Conservation (phyloP, 2,113 vertebrate genomes). For the Scytalopus superciliaris region DNA sequence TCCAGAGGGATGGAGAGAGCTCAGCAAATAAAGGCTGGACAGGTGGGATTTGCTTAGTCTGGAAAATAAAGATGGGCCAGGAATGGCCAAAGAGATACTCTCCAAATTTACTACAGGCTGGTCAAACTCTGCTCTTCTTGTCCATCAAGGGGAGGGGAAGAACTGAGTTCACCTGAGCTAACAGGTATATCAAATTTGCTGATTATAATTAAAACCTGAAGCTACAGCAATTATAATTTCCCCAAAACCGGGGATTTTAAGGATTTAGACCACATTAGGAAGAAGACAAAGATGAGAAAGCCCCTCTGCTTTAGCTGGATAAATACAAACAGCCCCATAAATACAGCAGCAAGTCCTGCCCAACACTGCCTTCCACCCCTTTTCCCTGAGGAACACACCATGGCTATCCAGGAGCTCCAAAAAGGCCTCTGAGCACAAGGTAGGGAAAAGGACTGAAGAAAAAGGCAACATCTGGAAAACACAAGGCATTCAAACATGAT, state of each 20-base stretch:
- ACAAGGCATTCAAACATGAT: not conserved
- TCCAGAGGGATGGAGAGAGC: not conserved
- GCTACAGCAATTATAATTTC: fast-evolving
- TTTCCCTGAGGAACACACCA: not conserved
- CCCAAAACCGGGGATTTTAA: not conserved
- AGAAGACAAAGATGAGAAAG: not conserved
- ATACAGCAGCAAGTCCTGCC: not conserved
- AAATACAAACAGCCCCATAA: not conserved
- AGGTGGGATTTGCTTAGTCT: not conserved
- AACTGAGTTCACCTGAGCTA: not conserved
- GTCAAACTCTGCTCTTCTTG: not conserved
- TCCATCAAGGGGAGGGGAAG: not conserved
- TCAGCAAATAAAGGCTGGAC: not conserved
- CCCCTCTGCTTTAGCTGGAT: not conserved
- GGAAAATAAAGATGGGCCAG: not conserved
- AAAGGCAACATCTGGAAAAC: constrained; percentile 7
- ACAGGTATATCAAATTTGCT: not conserved
- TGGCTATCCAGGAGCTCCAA: not conserved
- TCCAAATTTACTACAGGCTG: not conserved
- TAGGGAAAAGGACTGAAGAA: not conserved
- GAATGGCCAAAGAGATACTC: not conserved
- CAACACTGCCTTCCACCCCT: not conserved
- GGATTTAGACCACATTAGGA: not conserved
- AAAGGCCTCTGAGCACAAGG: not conserved
- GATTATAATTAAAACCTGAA: not conserved